Evolutionary conservation across 2,113 vertebrate genomes (phyloP).

Genomic region (Tragelaphus scriptus): DNA sequence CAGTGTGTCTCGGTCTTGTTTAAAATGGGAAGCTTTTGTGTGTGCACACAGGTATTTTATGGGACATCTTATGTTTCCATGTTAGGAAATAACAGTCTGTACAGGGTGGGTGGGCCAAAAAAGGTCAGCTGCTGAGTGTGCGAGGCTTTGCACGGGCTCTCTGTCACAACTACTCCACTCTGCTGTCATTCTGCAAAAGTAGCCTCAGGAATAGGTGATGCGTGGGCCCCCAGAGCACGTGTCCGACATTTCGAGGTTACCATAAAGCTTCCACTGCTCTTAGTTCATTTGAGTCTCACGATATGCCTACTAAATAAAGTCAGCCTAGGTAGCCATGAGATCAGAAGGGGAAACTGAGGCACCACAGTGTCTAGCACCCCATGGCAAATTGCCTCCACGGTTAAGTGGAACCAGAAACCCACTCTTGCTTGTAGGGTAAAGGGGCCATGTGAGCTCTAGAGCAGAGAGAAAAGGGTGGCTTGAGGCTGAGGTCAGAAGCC

Average conservation of each 20-base stretch:
- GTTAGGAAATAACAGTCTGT: background rate
- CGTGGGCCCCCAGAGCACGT: rapidly evolving
- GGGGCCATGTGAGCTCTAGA: background rate
- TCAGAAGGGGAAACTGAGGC: background rate
- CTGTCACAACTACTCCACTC: rapidly evolving
- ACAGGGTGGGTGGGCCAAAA: background rate
- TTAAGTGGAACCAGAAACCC: background rate
- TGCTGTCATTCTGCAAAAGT: background rate
- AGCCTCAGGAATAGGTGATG: rapidly evolving
- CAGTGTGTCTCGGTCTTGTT: background rate
- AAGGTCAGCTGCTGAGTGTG: background rate
- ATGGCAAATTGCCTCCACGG: background rate
- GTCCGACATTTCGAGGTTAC: background rate
- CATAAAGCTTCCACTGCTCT: background rate
- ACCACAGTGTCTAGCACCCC: no score
- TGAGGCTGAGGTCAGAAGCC: background rate
- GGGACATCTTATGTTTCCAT: background rate
- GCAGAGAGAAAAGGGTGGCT: background rate
- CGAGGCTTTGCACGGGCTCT: rapidly evolving
- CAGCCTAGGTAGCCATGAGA: background rate
- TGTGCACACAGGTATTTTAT: background rate
- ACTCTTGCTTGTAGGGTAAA: background rate
- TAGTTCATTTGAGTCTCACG: background rate
- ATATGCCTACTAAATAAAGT: background rate
- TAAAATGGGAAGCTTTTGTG: background rate